Conservation (phyloP, 2,797 vertebrate genomes). For the Pelobates cultripes region DNA sequence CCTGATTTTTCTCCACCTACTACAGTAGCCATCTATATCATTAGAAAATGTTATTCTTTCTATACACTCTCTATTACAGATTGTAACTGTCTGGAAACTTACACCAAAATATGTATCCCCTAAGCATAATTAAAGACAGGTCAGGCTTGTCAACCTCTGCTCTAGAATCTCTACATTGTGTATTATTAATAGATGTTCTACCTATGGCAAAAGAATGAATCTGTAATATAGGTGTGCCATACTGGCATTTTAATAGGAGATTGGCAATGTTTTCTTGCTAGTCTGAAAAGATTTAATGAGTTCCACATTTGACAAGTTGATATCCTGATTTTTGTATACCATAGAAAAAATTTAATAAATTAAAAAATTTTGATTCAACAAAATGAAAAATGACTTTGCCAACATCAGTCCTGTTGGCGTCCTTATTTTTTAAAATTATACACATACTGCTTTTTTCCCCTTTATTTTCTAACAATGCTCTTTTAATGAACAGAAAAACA, state of each 20-base stretch:
- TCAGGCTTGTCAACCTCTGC: no score
- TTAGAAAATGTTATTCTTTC: no score
- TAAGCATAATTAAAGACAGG: no score
- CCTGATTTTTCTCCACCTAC: no score
- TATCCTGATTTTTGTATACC: background rate
- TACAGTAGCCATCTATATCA: no score
- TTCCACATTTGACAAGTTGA: background rate
- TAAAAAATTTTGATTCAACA: background rate
- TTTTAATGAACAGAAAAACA: background rate
- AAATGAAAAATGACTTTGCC: background rate
- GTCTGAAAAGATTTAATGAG: background rate
- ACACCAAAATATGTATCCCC: no score
- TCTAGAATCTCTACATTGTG: background rate
- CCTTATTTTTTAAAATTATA: no score
- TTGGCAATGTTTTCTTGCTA: background rate
- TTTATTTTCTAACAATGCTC: no score
- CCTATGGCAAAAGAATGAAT: background rate
- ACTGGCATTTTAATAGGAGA: background rate
- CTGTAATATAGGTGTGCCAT: background rate
- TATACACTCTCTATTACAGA: no score
- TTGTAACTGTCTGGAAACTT: no score
- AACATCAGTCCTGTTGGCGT: background rate
- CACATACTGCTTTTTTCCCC: no score
- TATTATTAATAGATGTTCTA: background rate
- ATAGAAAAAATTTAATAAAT: background rate